Evolutionary conservation across 2,888 invertebrate genomes (phyloP).

Genomic region (Cremastobaeus sp.): DNA sequence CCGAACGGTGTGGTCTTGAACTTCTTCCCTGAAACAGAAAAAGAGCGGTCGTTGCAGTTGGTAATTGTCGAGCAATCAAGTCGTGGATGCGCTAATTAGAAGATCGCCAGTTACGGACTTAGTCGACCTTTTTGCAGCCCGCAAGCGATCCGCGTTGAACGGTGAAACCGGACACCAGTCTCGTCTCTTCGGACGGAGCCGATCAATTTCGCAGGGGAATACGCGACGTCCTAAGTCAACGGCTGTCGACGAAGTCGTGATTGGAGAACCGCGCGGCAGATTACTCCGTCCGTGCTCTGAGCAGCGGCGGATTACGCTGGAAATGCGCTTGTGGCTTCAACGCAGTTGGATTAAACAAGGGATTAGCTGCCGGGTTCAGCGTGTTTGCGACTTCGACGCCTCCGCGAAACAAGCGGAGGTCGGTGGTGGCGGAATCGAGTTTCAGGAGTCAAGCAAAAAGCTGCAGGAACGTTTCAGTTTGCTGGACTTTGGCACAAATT

Average conservation of each 20-base stretch:
- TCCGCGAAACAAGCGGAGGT: too few species aligned
- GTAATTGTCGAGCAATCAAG: neutral
- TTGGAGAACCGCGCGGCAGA: constrained; percentile 41
- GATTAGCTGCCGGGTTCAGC: constrained; percentile 29
- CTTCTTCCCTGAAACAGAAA: constrained; percentile 87
- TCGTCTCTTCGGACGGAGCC: neutral
- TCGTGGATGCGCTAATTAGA: neutral
- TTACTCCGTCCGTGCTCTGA: constrained; percentile 34
- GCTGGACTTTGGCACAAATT: too few species aligned
- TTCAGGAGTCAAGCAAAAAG: too few species aligned
- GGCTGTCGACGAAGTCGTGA: constrained; percentile 8
- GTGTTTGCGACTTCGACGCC: neutral
- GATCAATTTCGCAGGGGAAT: constrained; percentile 12
- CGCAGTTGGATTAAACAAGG: constrained; percentile 44
- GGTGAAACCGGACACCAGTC: constrained; percentile 12
- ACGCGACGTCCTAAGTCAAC: constrained; percentile 35
- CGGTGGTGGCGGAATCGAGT: too few species aligned
- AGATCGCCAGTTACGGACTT: too few species aligned
- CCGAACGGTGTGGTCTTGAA: constrained; percentile 93
- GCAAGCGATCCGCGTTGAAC: too few species aligned
- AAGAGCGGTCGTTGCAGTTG: neutral
- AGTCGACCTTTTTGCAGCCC: too few species aligned
- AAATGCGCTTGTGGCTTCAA: constrained; percentile 52
- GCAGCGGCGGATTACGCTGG: constrained; percentile 39
- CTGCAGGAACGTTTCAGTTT: too few species aligned